Evolutionary conservation across 1,140 invertebrate genomes (phyloP), one percentile per base, ranked within the genome.

Genomic region (Hesperophylax magnus): DNA sequence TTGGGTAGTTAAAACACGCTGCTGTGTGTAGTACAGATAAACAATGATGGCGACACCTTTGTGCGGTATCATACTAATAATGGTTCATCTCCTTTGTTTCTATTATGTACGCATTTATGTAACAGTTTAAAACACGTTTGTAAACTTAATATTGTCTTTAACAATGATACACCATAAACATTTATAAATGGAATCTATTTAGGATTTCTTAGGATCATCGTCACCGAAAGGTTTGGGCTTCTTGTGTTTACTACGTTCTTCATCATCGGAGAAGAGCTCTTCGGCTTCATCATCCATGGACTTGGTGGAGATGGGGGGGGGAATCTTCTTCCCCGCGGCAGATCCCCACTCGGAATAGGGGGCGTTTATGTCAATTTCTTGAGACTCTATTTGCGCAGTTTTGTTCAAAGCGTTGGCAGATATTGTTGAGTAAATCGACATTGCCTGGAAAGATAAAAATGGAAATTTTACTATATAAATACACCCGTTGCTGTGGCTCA

Each of bases 341-440:
- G 47, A 74, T 39, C 34, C 34, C 74, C 56, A 78, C 69, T 61
- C 53, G 1, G 52, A 60, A 72, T 47, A 47, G 20, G 9, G 77
- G 58, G 58, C 47, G 18, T 58, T 60, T 8, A 58, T 39, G 54
- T 39, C 18, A 14, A 22, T 17, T 34, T 61, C 31, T 34, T 76
- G 54, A 18, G 18, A 24, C 11, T 60, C 74, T 5, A 15, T 76
- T 61, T 18, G 15, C 3, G 53, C 58, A 17, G 31, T 58, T 39
- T 60, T 76, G n/a, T 76, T 61, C 47, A 27, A n/a, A 58, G 86
- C 22, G 87, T 56, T 15, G 54, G 31, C 63, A 9, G 91, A 87
- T n/a, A 95, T 90, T 79, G 92, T 92, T 72, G 93, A 93, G 86
- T 94, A 95, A 85, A 94, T 94, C 53, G 92, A 89, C 91, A 95